Percentiles rank a stretch among this genome's conserved stretches.
phyloP scores from a whole-genome alignment of 2,888 invertebrate species.

The Synanthedon formicaeformis region DNA sequence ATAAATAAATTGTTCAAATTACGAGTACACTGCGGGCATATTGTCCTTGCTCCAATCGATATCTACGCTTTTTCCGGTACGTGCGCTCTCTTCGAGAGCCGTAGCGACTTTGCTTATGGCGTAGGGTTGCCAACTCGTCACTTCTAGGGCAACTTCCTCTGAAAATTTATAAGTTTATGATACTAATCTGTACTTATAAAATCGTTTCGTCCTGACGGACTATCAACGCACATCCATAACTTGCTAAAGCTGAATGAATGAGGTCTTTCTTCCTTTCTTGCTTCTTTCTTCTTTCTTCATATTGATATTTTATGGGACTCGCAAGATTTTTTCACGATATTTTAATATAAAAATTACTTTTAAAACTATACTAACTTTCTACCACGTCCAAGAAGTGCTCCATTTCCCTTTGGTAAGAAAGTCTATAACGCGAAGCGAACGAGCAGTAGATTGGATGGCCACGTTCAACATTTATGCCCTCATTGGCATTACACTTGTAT shows the following conservation, averaged over 20 bases:
- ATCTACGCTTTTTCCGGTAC: slow-evolving; percentile 58
- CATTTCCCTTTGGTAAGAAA: slow-evolving; percentile 66
- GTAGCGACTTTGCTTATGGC: slow-evolving; percentile 70
- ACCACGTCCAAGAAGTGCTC: slow-evolving; percentile 73
- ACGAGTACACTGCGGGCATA: slow-evolving; percentile 41
- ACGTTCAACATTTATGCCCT: too few relatives aligned
- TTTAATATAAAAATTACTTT: neutral
- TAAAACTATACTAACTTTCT: slow-evolving; percentile 38
- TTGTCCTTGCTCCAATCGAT: slow-evolving; percentile 63
- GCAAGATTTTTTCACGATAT: too few relatives aligned
- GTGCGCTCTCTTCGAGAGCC: slow-evolving; percentile 69
- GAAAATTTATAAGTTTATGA: neutral
- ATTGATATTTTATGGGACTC: too few relatives aligned
- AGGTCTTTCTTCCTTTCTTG: too few relatives aligned
- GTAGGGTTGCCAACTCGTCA: slow-evolving; percentile 63
- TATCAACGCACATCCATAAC: too few relatives aligned
- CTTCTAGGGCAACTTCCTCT: slow-evolving; percentile 36
- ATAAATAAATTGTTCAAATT: slow-evolving; percentile 5
- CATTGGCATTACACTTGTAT: slow-evolving; percentile 20
- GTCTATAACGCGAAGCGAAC: slow-evolving; percentile 70
- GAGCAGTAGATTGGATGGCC: slow-evolving; percentile 71
- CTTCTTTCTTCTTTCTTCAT: too few relatives aligned
- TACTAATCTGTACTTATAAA: neutral
- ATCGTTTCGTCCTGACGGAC: neutral
- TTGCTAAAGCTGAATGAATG: too few relatives aligned